Conservation (phyloP, 2,888 invertebrate species). For the Gisinianus flammeolus region DNA sequence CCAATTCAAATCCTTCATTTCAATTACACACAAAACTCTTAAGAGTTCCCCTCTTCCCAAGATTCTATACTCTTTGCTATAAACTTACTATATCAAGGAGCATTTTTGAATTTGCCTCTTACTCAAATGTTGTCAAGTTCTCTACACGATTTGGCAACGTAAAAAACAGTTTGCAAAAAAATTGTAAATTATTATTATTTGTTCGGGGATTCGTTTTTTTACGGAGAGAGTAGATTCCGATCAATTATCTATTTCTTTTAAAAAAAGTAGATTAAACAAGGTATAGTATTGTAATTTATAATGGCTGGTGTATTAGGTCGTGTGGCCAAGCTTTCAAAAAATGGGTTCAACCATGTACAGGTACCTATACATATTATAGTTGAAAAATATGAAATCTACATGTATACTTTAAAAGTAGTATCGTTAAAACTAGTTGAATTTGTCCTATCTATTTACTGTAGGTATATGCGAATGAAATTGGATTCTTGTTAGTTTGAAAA, state of each 20-base stretch:
- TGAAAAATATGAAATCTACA: background rate
- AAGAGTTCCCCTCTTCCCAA: no score
- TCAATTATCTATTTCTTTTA: background rate
- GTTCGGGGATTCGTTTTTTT: background rate
- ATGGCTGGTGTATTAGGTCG: constrained; percentile 55
- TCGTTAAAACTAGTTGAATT: background rate
- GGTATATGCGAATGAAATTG: background rate
- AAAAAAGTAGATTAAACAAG: background rate
- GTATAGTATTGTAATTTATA: constrained; percentile 9
- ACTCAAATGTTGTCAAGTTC: no score
- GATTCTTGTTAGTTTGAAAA: background rate
- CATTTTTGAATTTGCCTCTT: background rate
- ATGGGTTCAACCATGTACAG: constrained; percentile 43
- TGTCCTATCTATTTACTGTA: background rate
- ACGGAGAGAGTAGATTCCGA: background rate
- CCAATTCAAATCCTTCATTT: no score
- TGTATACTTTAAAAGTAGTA: background rate
- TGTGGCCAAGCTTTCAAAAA: constrained; percentile 52
- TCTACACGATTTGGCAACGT: no score
- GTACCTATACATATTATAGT: constrained; percentile 17
- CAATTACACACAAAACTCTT: no score
- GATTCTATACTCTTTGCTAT: no score
- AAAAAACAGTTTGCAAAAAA: no score
- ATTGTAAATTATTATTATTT: background rate
- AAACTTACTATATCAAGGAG: background rate